Evolutionary conservation across 2,888 invertebrate genomes (phyloP).

Genomic region (Aporophyla nigra): DNA sequence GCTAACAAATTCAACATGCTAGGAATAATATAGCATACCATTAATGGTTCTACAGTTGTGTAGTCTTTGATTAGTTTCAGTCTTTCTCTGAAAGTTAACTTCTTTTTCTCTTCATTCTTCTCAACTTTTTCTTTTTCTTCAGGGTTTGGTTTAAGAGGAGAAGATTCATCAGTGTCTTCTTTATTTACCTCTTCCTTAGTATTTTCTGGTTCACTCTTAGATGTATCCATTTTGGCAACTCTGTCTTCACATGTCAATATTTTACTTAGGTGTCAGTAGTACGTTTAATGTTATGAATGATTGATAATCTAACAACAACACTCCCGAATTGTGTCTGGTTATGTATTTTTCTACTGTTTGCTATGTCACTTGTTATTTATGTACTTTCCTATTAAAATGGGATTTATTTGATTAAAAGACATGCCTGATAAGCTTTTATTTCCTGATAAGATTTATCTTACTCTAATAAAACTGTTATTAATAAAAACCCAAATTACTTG

Average conservation of each 20-base stretch:
- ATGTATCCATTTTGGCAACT: slow-evolving; percentile 38
- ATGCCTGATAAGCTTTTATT: slow-evolving; percentile 19
- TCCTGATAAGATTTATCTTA: slow-evolving; percentile 18
- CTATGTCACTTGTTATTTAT: slow-evolving; percentile 64
- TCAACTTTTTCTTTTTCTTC: slow-evolving; percentile 56
- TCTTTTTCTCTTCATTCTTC: slow-evolving; percentile 68
- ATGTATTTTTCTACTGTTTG: slow-evolving; percentile 56
- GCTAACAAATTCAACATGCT: slow-evolving; percentile 93
- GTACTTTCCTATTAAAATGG: slow-evolving; percentile 18
- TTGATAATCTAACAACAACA: slow-evolving; percentile 39
- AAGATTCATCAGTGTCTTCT: slow-evolving; percentile 72
- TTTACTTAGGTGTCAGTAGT: slow-evolving; percentile 37
- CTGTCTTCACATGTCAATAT: slow-evolving; percentile 26
- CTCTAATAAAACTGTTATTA: background rate
- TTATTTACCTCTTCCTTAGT: slow-evolving; percentile 62
- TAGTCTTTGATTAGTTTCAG: slow-evolving; percentile 86
- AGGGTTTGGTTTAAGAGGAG: slow-evolving; percentile 75
- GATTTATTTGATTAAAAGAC: background rate
- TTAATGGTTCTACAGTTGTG: slow-evolving; percentile 94
- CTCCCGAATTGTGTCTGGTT: slow-evolving; percentile 54
- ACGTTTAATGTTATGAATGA: slow-evolving; percentile 59
- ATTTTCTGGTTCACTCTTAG: slow-evolving; percentile 50
- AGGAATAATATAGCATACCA: slow-evolving; percentile 92
- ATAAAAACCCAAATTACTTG: slow-evolving; percentile 10
- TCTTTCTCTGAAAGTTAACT: slow-evolving; percentile 77